Evolutionary conservation across 2,888 invertebrate genomes (phyloP).

Genomic region (Achlya flavicornis): DNA sequence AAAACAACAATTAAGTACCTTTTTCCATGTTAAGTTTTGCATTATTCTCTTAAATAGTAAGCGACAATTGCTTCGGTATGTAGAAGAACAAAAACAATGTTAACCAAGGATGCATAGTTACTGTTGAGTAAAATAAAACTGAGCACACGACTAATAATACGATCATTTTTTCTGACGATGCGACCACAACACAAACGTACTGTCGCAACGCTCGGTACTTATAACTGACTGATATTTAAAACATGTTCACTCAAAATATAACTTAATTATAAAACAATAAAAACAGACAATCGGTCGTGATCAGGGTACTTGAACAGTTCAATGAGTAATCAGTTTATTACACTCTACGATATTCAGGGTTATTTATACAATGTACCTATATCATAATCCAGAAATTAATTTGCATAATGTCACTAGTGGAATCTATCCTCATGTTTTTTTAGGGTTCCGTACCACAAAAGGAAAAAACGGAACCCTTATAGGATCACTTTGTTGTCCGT

Average conservation of each 20-base stretch:
- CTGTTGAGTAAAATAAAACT: constrained; percentile 35
- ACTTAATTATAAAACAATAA: constrained; percentile 8
- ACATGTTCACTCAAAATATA: not conserved
- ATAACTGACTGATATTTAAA: constrained; percentile 5
- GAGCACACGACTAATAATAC: constrained; percentile 31
- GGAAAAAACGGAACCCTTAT: too few species aligned
- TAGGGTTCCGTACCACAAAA: too few species aligned
- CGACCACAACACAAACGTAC: not conserved
- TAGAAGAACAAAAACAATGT: constrained; percentile 43
- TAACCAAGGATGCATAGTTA: constrained; percentile 31
- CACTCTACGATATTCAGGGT: too few species aligned
- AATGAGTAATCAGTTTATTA: not conserved
- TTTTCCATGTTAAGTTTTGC: not conserved
- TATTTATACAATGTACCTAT: too few species aligned
- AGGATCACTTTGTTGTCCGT: too few species aligned
- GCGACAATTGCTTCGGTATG: constrained; percentile 39
- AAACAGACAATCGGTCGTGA: constrained; percentile 11
- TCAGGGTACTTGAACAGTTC: not conserved
- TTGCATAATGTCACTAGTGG: too few species aligned
- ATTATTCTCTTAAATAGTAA: constrained; percentile 18
- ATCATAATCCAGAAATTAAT: too few species aligned
- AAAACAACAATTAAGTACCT: constrained; percentile 1
- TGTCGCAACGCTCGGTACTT: constrained; percentile 1
- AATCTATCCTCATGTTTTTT: too few species aligned
- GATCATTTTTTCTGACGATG: constrained; percentile 21